phyloP scores from a whole-genome alignment of 2,113 vertebrate genomes.

The Peromyscus leucopus region DNA sequence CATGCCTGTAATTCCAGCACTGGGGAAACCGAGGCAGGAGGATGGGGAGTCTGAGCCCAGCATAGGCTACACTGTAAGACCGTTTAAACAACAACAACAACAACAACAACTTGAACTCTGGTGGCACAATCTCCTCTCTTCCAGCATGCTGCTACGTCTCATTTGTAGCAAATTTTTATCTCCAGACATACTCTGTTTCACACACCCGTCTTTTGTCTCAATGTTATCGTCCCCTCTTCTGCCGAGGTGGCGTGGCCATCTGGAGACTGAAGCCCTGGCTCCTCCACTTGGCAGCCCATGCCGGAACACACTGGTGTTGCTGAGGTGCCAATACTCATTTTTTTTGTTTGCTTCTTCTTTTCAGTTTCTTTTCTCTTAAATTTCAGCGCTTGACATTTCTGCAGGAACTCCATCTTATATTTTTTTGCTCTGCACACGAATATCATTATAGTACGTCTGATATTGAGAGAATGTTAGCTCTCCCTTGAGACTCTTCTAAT shows the following conservation, averaged over 20 bases:
- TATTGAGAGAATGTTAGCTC: neutral
- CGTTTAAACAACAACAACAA: neutral
- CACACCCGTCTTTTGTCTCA: neutral
- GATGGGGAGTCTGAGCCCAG: neutral
- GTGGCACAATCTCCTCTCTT: neutral
- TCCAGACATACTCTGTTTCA: neutral
- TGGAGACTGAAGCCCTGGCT: neutral
- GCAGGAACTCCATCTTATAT: neutral
- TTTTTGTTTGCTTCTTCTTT: neutral
- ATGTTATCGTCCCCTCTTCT: neutral
- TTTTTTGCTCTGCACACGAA: neutral
- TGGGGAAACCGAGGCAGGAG: neutral
- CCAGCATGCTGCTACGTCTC: neutral
- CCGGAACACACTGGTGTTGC: neutral
- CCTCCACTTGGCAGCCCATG: neutral
- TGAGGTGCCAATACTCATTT: neutral
- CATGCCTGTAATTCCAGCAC: neutral
- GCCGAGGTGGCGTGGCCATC: rapidly evolving
- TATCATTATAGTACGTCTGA: conserved; percentile 17
- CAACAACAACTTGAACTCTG: neutral
- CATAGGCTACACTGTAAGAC: neutral
- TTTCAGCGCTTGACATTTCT: neutral
- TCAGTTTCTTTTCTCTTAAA: conserved; percentile 14
- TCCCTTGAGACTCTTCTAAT: conserved; percentile 27
- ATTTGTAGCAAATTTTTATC: neutral